A percentile compares a stretch with the other conserved stretches of the same genome.
Evolutionary conservation across 2,113 vertebrate species (phyloP).

Genomic region (Oryzias melastigma): DNA sequence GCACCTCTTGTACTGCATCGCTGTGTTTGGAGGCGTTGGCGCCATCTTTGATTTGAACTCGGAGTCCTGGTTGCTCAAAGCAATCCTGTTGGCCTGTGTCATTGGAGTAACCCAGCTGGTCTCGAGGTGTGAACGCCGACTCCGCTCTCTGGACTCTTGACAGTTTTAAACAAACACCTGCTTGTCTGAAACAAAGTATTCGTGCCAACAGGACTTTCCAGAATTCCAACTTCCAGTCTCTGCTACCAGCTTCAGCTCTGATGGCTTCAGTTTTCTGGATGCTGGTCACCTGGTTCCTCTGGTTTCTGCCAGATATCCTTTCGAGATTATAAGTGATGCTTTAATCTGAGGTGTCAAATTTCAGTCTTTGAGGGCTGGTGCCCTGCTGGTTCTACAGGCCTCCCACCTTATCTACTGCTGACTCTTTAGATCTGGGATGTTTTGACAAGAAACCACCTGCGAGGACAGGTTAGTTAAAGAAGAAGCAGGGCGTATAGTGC

Average conservation of each 20-base stretch:
- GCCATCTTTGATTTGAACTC: constrained; percentile 83
- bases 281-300: constrained; percentile 88
- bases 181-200: neutral
- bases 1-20: constrained; percentile 75
- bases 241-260: constrained; percentile 81
- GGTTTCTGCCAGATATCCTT: constrained; percentile 97
- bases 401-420: no score
- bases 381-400: no score
- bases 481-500: no score
- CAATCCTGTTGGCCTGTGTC: constrained; percentile 81
- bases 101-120: constrained; percentile 78
- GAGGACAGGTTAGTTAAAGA: no score
- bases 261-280: constrained; percentile 92
- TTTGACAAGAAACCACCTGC: no score
- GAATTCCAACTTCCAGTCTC: constrained; percentile 69
- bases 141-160: neutral
- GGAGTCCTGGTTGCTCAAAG: constrained; percentile 96
- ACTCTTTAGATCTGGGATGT: no score
- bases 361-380: no score
- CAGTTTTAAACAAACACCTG: neutral
- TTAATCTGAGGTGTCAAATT: no score
- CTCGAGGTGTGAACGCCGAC: constrained; percentile 77
- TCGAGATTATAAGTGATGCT: neutral
- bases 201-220: constrained; percentile 77
- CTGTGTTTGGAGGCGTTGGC: constrained; percentile 81